phyloP scores from a whole-genome alignment of 1,140 invertebrate species.

The Brachionus plicatilis region DNA sequence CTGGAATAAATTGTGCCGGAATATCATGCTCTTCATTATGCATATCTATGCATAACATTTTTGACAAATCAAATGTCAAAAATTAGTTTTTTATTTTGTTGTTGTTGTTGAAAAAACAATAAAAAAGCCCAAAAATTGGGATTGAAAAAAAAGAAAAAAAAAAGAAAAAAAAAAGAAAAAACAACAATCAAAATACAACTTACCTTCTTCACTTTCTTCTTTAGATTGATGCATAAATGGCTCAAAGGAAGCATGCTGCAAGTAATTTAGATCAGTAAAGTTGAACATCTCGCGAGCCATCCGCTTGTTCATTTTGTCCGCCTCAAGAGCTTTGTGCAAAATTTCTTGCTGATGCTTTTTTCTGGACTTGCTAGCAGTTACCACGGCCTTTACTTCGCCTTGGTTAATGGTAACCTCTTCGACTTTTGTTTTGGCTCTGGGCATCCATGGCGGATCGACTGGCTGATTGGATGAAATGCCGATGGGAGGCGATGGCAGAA shows the following conservation, averaged over 20 bases:
- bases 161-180: background rate
- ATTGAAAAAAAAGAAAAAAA: no score
- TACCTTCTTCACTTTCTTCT: conserved; percentile 56
- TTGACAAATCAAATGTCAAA: conserved; percentile 14
- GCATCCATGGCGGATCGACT: conserved; percentile 97
- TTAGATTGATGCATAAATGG: conserved; percentile 72
- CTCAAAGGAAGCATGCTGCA: conserved; percentile 81
- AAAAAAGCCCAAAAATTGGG: background rate
- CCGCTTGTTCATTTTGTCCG: conserved; percentile 87
- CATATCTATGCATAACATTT: conserved; percentile 31
- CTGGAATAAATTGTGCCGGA: background rate
- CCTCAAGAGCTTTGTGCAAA: conserved; percentile 84
- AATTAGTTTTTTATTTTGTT: background rate
- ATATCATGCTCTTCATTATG: conserved; percentile 37
- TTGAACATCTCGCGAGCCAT: conserved; percentile 89
- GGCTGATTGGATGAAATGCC: conserved; percentile 64
- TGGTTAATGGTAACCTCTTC: conserved; percentile 98
- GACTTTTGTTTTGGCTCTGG: conserved; percentile 92
- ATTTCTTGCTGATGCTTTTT: conserved; percentile 98
- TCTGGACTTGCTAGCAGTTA: conserved; percentile 94
- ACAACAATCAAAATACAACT: background rate
- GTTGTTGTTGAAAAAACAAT: background rate
- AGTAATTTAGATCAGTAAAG: conserved; percentile 88
- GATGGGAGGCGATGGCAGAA: conserved; percentile 93
- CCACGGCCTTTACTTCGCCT: conserved; percentile 83